These are phyloP conservation scores for Camelus bactrianus DNA, from an alignment of 2,113 vertebrate species.

Conservation along the genomic window DNA sequence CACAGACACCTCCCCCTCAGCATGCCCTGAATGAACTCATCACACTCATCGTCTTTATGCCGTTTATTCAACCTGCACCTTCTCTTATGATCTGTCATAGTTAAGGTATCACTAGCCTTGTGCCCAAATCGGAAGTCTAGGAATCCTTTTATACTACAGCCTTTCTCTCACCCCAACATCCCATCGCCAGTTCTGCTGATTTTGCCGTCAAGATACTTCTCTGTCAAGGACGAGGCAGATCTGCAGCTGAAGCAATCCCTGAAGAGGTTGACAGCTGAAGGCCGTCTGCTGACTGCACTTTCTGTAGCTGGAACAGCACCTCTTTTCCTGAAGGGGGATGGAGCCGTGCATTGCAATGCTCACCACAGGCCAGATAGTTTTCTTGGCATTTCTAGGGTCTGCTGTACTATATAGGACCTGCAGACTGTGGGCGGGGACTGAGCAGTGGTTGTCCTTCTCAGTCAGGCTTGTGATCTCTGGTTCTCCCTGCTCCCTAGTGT, in stretches of 20 bases:
- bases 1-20: background rate
- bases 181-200: background rate
- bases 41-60: background rate
- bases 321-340: background rate
- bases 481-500: background rate
- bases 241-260: background rate
- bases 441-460: background rate
- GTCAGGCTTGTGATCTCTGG: background rate
- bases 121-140: slow-evolving; percentile 4
- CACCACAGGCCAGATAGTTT: background rate
- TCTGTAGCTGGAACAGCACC: no score
- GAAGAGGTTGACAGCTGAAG: background rate
- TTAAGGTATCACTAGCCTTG: background rate
- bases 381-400: background rate
- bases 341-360: background rate
- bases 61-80: background rate
- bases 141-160: background rate
- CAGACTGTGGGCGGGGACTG: background rate
- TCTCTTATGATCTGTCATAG: background rate
- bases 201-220: background rate
- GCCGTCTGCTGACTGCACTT: background rate
- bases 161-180: background rate
- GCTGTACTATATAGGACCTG: background rate
- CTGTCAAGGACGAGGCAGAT: background rate
- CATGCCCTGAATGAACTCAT: background rate